Base-by-base conservation (phyloP, 2,888 invertebrate genomes). In the Prostheceraeus crozeri region DNA sequence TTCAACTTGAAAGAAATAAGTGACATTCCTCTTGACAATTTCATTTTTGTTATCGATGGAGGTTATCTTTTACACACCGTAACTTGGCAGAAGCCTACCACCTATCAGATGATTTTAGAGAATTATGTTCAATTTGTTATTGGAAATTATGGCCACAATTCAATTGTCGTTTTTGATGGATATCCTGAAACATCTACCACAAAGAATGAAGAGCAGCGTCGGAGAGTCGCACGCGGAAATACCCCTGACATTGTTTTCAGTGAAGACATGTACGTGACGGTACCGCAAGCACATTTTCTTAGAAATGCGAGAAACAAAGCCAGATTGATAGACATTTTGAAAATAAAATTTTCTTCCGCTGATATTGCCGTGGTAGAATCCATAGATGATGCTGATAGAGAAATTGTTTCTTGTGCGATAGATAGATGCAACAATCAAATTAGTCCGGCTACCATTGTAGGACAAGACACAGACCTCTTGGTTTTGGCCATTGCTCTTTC, bases 21-120 rank as follows among this genome's bases (percentile, higher is more conserved):
- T n/a, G n/a, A n/a, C n/a, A n/a, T n/a, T n/a, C n/a, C n/a, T n/a
- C n/a, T n/a, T n/a, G 33, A 60, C 14, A 23, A 60, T 28, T 16
- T 14, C 25, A 25, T 60, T 10, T 66, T 52, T 61, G 46, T 65
- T 19, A 51, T 65, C 33, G 65, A 65, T 57, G 63, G 64, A 16
- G 64, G 62, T 45, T 36, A 62, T 58, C 60, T 66, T 46, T 79
- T 67, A 52, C 67, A 62, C 33, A 60, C 60, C 58, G 62, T 66
- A 30, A 57, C 64, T 48, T 68, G 68, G 66, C 64, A 64, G 60
- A 63, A 64, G 62, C 60, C 65, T 61, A 63, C 61, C 25, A 65
- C 66, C 60, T 66, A 62, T 63, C 40, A 60, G 33, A 62, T 64
- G 48, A 54, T 65, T 57, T 62, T 62, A 59, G 36, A 40, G 19